Evolutionary conservation across 2,888 invertebrate genomes (phyloP), one percentile per base, ranked within the genome.

Genomic region (Chrysolina oricalcia): DNA sequence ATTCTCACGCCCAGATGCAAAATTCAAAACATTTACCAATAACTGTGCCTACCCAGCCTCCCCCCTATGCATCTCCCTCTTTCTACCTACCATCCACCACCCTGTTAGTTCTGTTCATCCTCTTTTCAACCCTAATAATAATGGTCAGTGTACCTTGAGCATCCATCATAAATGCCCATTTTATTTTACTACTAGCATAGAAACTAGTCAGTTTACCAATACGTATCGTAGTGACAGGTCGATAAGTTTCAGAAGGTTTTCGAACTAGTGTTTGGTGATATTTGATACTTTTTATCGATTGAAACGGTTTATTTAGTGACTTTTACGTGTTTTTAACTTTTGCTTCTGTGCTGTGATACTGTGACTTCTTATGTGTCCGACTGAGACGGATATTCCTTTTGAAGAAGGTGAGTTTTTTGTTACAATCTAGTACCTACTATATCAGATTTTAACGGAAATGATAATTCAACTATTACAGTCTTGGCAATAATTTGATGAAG

Each of bases 1-100:
- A 86, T 70, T 85, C 83, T 85, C 85, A 86, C 86, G 85, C 84
- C 84, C 83, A 73, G n/a, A n/a, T 74, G 77, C 77, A 81, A 77
- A 50, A 78, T 40, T 43, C 64, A 75, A 80, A 80, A 80, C 76
- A 82, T 79, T 81, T 73, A 59, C 65, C 72, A 75, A 79, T 77
- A 53, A 67, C 64, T 66, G 50, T 69, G 43, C 76, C n/a, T n/a
- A 65, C 69, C 73, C 77, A 63, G 11, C 69, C 73, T 73, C 77
- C 72, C 65, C 70, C 43, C 46, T 68, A 13, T 17, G 9, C 19
- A 63, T 63, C 64, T 41, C 64, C 43, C 40, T 64, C 64, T 64
- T 17, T 19, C 56, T 56, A 19, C 21, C 56, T 56, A 19, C 17
- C 15, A 17, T 23, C 56, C 56, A 21, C 21, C 41, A 43, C 63